Evolutionary conservation across 2,797 vertebrate genomes (phyloP).

Genomic region (Thaleichthys pacificus): DNA sequence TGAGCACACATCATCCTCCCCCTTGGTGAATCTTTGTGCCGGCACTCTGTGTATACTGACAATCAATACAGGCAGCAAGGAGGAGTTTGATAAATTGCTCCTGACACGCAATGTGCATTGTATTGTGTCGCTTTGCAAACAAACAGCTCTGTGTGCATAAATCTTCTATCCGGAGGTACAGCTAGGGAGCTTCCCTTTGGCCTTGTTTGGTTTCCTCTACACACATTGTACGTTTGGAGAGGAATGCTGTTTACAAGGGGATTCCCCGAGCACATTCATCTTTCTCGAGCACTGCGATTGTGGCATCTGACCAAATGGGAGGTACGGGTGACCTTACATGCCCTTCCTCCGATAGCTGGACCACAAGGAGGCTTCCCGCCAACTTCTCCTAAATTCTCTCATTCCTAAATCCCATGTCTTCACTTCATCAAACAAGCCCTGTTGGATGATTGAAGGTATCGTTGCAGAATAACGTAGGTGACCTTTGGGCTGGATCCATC

Average conservation of each 20-base stretch:
- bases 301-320: constrained; percentile 59
- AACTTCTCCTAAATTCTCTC: too few species aligned
- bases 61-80: constrained; percentile 56
- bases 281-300: constrained; percentile 39
- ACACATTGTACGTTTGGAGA: constrained; percentile 41
- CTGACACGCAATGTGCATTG: constrained; percentile 56
- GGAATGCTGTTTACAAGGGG: constrained; percentile 58
- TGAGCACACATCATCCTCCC: constrained; percentile 19
- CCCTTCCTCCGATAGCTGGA: constrained; percentile 16
- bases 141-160: constrained; percentile 67
- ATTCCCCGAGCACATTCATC: constrained; percentile 63
- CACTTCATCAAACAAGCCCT: too few species aligned
- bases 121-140: constrained; percentile 59
- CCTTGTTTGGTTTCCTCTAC: constrained; percentile 47
- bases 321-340: constrained; percentile 51
- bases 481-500: background rate
- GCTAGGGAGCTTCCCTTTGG: constrained; percentile 56
- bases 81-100: constrained; percentile 65
- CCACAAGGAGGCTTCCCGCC: too few species aligned
- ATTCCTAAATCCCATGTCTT: too few species aligned
- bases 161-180: constrained; percentile 55
- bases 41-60: constrained; percentile 42
- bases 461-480: too few species aligned
- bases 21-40: constrained; percentile 32
- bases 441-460: too few species aligned